Percentiles rank a stretch among this genome's conserved stretches.
Evolutionary conservation across 2,888 invertebrate genomes (phyloP).

Genomic region (Formica aserva): DNA sequence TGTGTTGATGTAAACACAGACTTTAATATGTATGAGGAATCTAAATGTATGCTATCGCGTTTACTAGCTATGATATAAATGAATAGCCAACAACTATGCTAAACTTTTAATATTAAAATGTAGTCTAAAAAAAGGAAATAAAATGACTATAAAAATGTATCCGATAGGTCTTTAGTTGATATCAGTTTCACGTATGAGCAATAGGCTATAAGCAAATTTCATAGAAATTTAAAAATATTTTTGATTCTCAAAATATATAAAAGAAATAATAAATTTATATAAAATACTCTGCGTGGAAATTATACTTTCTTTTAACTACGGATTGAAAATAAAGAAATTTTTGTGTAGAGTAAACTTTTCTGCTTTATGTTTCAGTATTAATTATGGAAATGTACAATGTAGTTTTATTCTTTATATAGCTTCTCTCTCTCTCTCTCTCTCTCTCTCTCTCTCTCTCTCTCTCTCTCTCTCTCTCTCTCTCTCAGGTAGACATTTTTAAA

Average conservation of each 20-base stretch:
- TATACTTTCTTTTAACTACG: not conserved
- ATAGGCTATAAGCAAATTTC: not conserved
- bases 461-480: too few species aligned
- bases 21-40: slow-evolving; percentile 40
- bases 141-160: slow-evolving; percentile 1
- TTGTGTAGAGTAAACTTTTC: not conserved
- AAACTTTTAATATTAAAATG: slow-evolving; percentile 6
- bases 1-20: slow-evolving; percentile 26
- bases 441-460: too few species aligned
- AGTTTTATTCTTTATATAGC: not conserved
- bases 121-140: not conserved
- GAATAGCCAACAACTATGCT: slow-evolving; percentile 23
- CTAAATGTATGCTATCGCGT: slow-evolving; percentile 27
- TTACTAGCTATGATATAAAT: slow-evolving; percentile 20
- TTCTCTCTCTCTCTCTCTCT: too few species aligned
- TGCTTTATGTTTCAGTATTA: not conserved
- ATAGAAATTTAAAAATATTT: not conserved
- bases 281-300: not conserved
- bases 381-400: not conserved
- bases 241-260: not conserved
- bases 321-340: not conserved
- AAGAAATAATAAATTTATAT: not conserved
- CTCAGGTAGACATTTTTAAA: not conserved
- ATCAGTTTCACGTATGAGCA: not conserved
- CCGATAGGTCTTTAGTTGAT: not conserved